Conservation (phyloP, 2,888 invertebrate genomes). For the Dioctria rufipes region DNA sequence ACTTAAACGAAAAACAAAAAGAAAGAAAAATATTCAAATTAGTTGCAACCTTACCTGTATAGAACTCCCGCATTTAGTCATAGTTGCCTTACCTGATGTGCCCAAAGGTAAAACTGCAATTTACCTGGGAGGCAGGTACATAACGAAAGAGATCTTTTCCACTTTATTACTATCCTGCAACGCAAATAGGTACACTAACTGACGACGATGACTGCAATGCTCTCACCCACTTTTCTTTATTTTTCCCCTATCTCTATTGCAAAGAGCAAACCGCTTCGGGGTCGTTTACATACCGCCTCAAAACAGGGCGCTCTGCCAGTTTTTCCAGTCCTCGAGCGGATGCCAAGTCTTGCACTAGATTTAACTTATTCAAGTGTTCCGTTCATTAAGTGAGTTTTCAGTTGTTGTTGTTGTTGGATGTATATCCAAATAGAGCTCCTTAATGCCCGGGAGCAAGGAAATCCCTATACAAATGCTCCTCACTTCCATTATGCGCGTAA, state of each 20-base stretch:
- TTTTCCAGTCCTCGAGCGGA: neutral
- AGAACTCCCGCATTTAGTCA: too few species aligned
- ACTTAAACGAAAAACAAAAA: too few species aligned
- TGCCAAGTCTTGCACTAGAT: conserved; percentile 11
- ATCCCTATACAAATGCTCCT: conserved; percentile 27
- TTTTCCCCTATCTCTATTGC: neutral
- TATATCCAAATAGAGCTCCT: conserved; percentile 21
- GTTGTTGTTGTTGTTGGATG: neutral
- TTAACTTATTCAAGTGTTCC: conserved; percentile 47
- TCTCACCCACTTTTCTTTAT: conserved; percentile 14
- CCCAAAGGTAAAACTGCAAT: neutral
- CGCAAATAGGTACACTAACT: conserved; percentile 2
- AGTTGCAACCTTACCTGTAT: too few species aligned
- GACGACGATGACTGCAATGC: conserved; percentile 22
- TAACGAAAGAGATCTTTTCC: conserved; percentile 19
- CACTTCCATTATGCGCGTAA: conserved; percentile 37
- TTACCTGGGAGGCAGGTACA: neutral
- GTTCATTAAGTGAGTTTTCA: conserved; percentile 43
- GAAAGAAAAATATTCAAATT: too few species aligned
- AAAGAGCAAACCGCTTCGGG: conserved; percentile 23
- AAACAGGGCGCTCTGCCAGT: neutral
- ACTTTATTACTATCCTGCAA: conserved; percentile 44
- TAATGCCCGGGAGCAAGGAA: conserved; percentile 27
- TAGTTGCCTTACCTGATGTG: neutral
- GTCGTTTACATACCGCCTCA: conserved; percentile 30